Evolutionary conservation across 53 echinoderm and acorn worm genomes (phyloP), one percentile per base, ranked within the genome.

Genomic region (Echinarachnius parma): DNA sequence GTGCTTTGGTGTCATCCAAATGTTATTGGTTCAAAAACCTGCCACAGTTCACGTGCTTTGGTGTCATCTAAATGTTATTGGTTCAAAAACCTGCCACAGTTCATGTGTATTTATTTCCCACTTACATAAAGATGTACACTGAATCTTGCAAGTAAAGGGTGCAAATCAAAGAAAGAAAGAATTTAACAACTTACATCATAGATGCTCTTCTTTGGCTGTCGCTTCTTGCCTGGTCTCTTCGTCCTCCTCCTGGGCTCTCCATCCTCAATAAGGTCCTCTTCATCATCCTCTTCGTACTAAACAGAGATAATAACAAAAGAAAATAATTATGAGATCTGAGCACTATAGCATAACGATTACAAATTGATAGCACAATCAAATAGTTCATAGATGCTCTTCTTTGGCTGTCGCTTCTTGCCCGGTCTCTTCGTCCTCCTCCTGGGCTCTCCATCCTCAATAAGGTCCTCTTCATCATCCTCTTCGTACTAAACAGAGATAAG

Each of bases 301-400:
- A 21, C 31, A 34, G 23, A 48, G 8, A 15, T 18, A 5, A 28
- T 29, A 23, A 4, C 9, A 1, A 65, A n/a, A 65, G 31, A 47
- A 25, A 60, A n/a, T n/a, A n/a, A n/a, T n/a, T n/a, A n/a, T n/a
- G n/a, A n/a, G n/a, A n/a, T n/a, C n/a, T n/a, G n/a, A n/a, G n/a
- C n/a, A n/a, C n/a, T n/a, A n/a, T n/a, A n/a, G n/a, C n/a, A n/a
- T n/a, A n/a, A n/a, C n/a, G n/a, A n/a, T n/a, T n/a, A n/a, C n/a
- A n/a, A n/a, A n/a, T n/a, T n/a, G n/a, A n/a, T n/a, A n/a, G n/a
- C n/a, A n/a, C n/a, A n/a, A n/a, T n/a, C n/a, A n/a, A n/a, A 69
- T 49, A 93, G 90, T 55, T 95, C 90, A 63, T 90, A 95, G 61
- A 95, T 95, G 56, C 90, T 90, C 67, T 84, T 95, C 82, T 90